Evolutionary conservation across 1,140 invertebrate species (phyloP).

Genomic region (Hypsibius dujardini): DNA sequence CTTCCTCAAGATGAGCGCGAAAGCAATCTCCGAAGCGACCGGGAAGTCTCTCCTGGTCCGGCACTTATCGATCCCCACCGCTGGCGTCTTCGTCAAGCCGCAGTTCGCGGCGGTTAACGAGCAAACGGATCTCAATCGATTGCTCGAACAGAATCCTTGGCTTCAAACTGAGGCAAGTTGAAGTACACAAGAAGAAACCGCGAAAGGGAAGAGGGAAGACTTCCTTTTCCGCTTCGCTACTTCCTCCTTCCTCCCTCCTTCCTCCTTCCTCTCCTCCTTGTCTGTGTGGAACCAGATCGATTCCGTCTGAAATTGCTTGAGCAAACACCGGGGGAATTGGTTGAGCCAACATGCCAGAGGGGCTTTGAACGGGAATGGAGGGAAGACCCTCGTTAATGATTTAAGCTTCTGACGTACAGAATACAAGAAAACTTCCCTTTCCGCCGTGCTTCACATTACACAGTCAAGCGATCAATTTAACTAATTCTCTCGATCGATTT

Average conservation of each 20-base stretch:
- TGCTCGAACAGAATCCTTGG: conserved; percentile 65
- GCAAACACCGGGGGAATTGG: conserved; percentile 16
- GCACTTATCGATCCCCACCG: conserved; percentile 48
- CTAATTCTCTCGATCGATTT: no score
- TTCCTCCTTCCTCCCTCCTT: not conserved
- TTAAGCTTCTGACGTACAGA: not conserved
- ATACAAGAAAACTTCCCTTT: no score
- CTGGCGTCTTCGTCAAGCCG: conserved; percentile 50
- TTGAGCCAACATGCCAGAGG: no score
- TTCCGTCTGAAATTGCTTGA: conserved; percentile 22
- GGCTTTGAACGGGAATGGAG: not conserved
- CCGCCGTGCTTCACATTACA: no score
- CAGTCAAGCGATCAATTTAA: conserved; percentile 9
- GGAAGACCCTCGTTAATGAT: conserved; percentile 3
- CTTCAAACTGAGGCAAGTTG: conserved; percentile 49
- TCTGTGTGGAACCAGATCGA: no score
- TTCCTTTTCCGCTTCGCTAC: conserved; percentile 6
- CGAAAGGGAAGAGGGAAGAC: not conserved
- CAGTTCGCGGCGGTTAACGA: conserved; percentile 61
- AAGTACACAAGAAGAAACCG: not conserved
- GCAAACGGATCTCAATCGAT: conserved; percentile 56
- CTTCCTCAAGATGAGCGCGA: conserved; percentile 64
- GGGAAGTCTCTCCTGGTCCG: conserved; percentile 84
- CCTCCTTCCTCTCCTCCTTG: no score
- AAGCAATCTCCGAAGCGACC: conserved; percentile 86